Percentiles rank a stretch among this genome's conserved stretches.
Conservation (phyloP, 1,140 invertebrate species). For the Samia ricini region DNA sequence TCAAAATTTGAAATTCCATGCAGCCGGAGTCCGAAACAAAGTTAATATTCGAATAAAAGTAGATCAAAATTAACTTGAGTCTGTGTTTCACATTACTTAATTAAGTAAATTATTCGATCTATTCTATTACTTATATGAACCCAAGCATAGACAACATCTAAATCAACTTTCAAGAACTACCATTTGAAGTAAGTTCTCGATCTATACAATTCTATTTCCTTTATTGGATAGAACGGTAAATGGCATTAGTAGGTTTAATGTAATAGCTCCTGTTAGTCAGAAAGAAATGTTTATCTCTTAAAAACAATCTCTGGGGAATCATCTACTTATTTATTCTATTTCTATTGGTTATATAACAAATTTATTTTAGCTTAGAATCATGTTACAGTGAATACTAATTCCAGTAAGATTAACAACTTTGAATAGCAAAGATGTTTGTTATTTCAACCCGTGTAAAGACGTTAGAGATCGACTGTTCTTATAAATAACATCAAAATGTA, state of each 20-base stretch:
- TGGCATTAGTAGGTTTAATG: not conserved
- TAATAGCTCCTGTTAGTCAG: not conserved
- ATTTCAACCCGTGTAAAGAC: no score
- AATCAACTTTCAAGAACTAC: not conserved
- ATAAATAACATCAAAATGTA: no score
- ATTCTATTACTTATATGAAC: not conserved
- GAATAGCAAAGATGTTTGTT: no score
- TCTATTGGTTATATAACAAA: no score
- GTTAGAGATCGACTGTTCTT: no score
- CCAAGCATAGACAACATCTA: not conserved
- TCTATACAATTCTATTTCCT: not conserved
- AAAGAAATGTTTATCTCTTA: not conserved
- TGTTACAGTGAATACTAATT: no score
- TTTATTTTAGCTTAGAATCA: no score
- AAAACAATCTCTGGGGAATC: not conserved
- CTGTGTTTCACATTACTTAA: not conserved
- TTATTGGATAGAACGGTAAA: not conserved
- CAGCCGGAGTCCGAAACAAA: no score
- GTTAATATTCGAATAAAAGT: no score
- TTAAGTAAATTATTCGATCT: not conserved
- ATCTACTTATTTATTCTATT: not conserved
- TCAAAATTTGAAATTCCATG: no score
- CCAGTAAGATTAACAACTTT: no score
- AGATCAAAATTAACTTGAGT: no score
- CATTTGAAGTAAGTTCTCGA: conserved; percentile 1